phyloP scores from a whole-genome alignment of 2,113 vertebrate species.

The Podarcis raffonei region DNA sequence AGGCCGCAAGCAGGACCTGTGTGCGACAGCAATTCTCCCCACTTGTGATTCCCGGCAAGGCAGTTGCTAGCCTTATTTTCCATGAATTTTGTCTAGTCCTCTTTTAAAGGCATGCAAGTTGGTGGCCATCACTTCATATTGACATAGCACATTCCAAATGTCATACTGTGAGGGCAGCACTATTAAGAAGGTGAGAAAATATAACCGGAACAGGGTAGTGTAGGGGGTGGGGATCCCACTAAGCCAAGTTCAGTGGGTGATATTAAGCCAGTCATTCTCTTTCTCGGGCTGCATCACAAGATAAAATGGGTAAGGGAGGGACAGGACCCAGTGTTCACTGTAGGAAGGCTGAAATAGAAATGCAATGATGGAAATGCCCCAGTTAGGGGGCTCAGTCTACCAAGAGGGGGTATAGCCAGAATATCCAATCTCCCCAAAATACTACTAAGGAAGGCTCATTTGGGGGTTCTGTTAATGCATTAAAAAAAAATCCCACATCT shows the following conservation, averaged over 20 bases:
- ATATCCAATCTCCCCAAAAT: not conserved
- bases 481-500: not conserved
- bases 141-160: not conserved
- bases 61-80: too few species aligned
- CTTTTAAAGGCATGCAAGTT: too few species aligned
- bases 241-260: not conserved
- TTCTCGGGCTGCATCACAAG: not conserved
- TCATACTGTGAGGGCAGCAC: not conserved
- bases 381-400: too few species aligned
- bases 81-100: too few species aligned
- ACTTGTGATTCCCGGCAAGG: too few species aligned
- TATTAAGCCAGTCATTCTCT: not conserved
- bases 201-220: too few species aligned
- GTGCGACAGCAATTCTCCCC: too few species aligned
- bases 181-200: not conserved
- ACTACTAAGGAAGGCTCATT: not conserved
- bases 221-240: not conserved
- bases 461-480: not conserved
- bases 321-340: not conserved
- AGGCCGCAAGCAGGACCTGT: too few species aligned
- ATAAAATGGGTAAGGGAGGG: not conserved
- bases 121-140: too few species aligned
- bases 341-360: too few species aligned
- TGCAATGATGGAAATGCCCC: too few species aligned
- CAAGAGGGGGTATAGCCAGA: too few species aligned